Evolutionary conservation across 2,888 invertebrate genomes (phyloP).

Genomic region (Arrhopalites spinosus): DNA sequence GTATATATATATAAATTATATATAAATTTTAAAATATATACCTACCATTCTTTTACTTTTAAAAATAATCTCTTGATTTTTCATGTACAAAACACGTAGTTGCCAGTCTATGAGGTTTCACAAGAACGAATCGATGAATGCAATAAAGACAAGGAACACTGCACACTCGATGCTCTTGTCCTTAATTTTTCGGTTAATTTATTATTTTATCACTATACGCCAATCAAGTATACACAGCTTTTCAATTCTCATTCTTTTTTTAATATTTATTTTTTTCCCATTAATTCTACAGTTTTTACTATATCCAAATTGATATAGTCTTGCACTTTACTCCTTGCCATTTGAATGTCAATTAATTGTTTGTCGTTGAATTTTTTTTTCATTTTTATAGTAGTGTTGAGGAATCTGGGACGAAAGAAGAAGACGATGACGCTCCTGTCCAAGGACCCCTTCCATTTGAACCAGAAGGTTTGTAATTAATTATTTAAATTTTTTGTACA

Average conservation of each 20-base stretch:
- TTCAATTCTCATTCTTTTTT: neutral
- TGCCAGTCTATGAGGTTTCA: constrained; percentile 12
- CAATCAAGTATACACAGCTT: constrained; percentile 7
- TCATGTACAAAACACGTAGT: constrained; percentile 21
- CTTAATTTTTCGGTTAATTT: constrained; percentile 37
- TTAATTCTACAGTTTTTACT: neutral
- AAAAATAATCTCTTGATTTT: no score
- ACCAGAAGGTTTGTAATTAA: constrained; percentile 67
- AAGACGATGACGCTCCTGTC: constrained; percentile 81
- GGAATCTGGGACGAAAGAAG: neutral
- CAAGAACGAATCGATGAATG: constrained; percentile 28
- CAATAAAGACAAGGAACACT: constrained; percentile 18
- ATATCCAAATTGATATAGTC: neutral
- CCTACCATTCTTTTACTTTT: no score
- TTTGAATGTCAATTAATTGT: neutral
- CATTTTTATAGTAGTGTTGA: neutral
- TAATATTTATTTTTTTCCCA: neutral
- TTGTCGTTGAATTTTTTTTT: neutral
- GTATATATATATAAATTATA: neutral
- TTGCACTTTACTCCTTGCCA: neutral
- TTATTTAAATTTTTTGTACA: no score
- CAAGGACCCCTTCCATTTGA: constrained; percentile 96
- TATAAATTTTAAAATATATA: neutral
- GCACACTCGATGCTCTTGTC: constrained; percentile 26
- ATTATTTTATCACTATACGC: constrained; percentile 3